Evolutionary conservation across 2,113 vertebrate genomes (phyloP), one percentile per base, ranked within the genome.

Genomic region (Grallaria varia): DNA sequence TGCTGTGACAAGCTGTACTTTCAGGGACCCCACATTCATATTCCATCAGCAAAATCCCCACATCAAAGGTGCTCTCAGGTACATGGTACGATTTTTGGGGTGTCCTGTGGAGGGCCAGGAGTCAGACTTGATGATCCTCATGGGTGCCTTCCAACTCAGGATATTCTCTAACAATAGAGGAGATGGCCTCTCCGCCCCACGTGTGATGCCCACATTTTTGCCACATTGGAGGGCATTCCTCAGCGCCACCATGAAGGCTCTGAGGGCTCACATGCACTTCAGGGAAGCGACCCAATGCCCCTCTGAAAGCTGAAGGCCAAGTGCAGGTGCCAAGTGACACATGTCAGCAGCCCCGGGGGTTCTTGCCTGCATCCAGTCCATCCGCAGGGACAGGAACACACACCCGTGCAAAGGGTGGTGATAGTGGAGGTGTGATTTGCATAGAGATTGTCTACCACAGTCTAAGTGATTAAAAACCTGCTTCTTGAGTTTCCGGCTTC

Each of bases 401-500:
- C 53, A n/a, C 49, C 81, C 90, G 21, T 68, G 81, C 52, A 60
- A 59, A 78, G 35, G 9, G 60, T 22, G 0, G 30, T 49, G 76
- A 58, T 69, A 68, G 75, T 62, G 67, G 37, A 62, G 71, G 55
- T 2, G 3, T 77, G 95, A 93, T 90, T 88, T 90, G 95, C 95
- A 88, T 74, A 27, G n/a, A 69, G 64, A 89, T 83, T 42, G 33
- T 42, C 68, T 83, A 12, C 63, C 72, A 39, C 79, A 73, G 53
- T 85, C 66, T 63, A 77, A 93, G 87, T 83, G 84, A 91, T 91
- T 93, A 83, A 93, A 91, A 93, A 90, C 42, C 75, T 95, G 89
- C 59, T 76, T 76, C 94, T 85, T 64, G 85, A 83, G 64, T 83
- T 96, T 93, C 94, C 63, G 30, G 84, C 93, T 96, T 96, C 84